phyloP scores from a whole-genome alignment of 2,113 vertebrate genomes.

The Cynocephalus volans region DNA sequence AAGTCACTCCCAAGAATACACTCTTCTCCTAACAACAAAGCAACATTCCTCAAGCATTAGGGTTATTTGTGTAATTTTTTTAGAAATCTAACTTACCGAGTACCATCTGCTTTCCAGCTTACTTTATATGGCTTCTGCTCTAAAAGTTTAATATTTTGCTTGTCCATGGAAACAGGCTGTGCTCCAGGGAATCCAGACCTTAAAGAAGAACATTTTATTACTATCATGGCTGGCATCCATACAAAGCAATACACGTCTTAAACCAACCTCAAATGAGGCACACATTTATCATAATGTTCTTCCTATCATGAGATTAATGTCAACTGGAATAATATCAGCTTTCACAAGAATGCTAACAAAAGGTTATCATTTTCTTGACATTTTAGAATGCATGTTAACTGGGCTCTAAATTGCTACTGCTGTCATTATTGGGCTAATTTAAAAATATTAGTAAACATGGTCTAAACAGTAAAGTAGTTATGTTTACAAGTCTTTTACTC shows the following conservation, averaged over 20 bases:
- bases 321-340: slow-evolving; percentile 50
- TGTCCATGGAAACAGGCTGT: slow-evolving; percentile 99
- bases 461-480: background rate
- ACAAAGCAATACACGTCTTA: slow-evolving; percentile 71
- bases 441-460: slow-evolving; percentile 54
- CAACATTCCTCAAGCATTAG: slow-evolving; percentile 56
- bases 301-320: slow-evolving; percentile 57
- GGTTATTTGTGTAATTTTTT: slow-evolving; percentile 69
- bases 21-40: slow-evolving; percentile 28
- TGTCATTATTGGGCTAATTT: slow-evolving; percentile 11
- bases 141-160: slow-evolving; percentile 96
- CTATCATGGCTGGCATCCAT: slow-evolving; percentile 62
- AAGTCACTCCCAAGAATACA: slow-evolving; percentile 49
- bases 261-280: slow-evolving; percentile 65
- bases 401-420: slow-evolving; percentile 45
- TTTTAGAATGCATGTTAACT: slow-evolving; percentile 39
- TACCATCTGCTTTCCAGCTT: slow-evolving; percentile 99
- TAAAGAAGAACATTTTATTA: slow-evolving; percentile 74
- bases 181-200: slow-evolving; percentile 98
- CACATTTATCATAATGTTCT: slow-evolving; percentile 50
- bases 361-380: slow-evolving; percentile 48
- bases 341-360: slow-evolving; percentile 48
- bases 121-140: slow-evolving; percentile 98
- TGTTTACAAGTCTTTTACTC: background rate
- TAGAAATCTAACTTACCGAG: slow-evolving; percentile 93